Evolutionary conservation across 2,113 vertebrate species (phyloP), one percentile per base, ranked within the genome.

Genomic region (Microtus richardsoni): DNA sequence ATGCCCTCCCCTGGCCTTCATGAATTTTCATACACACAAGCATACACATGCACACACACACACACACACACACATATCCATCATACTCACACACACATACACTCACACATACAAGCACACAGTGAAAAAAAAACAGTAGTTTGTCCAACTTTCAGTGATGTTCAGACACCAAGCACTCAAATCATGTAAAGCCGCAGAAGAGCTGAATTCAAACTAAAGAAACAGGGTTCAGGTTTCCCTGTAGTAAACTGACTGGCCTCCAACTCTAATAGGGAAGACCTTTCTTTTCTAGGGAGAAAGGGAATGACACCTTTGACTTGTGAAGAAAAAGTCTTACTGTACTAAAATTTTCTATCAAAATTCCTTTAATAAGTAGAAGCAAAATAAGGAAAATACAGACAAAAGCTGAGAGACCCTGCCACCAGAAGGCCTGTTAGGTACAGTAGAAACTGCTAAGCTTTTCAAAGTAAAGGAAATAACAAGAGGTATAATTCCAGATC

Each of bases 371-470:
- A 93, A 94, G 62, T 26, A 70, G 54, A 93, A 89, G 44, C 47
- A 84, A 91, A 95, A 91, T 22, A 84, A 78, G 91, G 28, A 93
- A 60, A 87, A 47, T 91, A 44, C 4, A 80, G n/a, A 82, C 62
- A 80, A 91, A 96, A 74, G 33, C 47, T 64, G 24, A 91, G 47
- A 85, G 26, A 88, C 60, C 30, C 21, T n/a, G 30, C 75, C 52
- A 77, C 60, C 28, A 58, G 54, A 13, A 89, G 24, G 78, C 47
- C 39, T 77, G 5, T 36, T 33, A 86, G 52, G 8, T 30, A 83
- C 12, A 75, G 84, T 14, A 82, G 71, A 66, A 94, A 74, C 30
- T 58, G 1, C 80, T 44, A 85, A 54, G 73, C 58, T 91, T 95
- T 85, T 79, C 68, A 89, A 58, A 24, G 2, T 64, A 73, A 86